A percentile compares a stretch with the other conserved stretches of the same genome.
phyloP scores from a whole-genome alignment of 2,113 vertebrate species.

The Synchiropus splendidus region DNA sequence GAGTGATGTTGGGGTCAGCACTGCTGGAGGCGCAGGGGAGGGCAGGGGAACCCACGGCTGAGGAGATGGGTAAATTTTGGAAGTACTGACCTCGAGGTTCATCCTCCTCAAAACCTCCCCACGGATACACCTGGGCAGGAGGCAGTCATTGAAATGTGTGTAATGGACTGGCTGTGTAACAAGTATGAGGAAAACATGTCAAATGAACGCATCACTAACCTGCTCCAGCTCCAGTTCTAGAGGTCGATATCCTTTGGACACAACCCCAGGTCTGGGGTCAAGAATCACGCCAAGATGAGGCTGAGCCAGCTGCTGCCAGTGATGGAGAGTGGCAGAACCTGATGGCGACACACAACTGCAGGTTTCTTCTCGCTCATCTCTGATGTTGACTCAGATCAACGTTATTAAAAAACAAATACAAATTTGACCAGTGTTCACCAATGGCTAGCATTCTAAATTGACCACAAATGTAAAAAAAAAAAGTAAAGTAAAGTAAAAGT shows the following conservation, averaged over 20 bases:
- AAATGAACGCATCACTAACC: no score
- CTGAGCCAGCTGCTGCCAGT: constrained; percentile 98
- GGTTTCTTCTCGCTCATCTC: no score
- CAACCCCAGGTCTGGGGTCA: constrained; percentile 87
- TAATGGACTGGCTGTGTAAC: no score
- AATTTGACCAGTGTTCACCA: no score
- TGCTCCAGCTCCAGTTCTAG: constrained; percentile 89
- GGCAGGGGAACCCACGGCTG: constrained; percentile 59
- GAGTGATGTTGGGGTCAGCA: background rate
- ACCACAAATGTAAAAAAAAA: background rate
- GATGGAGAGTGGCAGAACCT: constrained; percentile 95
- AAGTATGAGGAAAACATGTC: no score
- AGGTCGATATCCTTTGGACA: constrained; percentile 92
- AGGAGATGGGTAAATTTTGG: constrained; percentile 81
- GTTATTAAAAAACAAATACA: no score
- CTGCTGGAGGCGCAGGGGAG: constrained; percentile 53
- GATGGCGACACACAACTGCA: constrained; percentile 13
- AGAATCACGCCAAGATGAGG: constrained; percentile 94
- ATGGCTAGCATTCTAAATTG: no score
- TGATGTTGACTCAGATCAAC: no score
- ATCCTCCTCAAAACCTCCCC: constrained; percentile 91
- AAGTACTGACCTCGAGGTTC: constrained; percentile 92
- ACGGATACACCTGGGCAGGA: constrained; percentile 49
- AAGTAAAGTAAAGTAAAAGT: background rate
- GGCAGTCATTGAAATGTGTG: no score